Conservation (phyloP, 1,140 invertebrate genomes). For the Hyles euphorbiae region DNA sequence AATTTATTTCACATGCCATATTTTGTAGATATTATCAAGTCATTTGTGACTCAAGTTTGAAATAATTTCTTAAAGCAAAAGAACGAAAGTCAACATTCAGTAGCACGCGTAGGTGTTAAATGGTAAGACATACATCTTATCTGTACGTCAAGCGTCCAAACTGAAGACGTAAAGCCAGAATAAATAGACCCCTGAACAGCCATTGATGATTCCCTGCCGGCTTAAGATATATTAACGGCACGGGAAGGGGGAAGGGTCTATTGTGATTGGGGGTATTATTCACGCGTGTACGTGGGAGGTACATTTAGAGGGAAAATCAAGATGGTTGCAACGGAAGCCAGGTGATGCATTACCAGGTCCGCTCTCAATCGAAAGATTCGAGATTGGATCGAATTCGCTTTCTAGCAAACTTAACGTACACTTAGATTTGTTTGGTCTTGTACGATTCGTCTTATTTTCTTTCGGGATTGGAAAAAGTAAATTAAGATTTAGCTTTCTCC, state of each 20-base stretch:
- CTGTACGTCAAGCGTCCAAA: slow-evolving; percentile 36
- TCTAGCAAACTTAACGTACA: slow-evolving; percentile 44
- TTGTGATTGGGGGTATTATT: slow-evolving; percentile 33
- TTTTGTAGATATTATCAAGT: too few species aligned
- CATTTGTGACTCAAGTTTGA: neutral
- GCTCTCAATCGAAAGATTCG: slow-evolving; percentile 51
- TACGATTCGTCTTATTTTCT: slow-evolving; percentile 37
- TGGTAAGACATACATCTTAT: slow-evolving; percentile 37
- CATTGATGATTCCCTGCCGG: slow-evolving; percentile 11
- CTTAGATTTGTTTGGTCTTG: slow-evolving; percentile 35
- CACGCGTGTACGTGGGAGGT: slow-evolving; percentile 52
- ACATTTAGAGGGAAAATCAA: slow-evolving; percentile 60
- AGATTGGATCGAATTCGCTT: slow-evolving; percentile 60
- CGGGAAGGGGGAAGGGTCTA: slow-evolving; percentile 25
- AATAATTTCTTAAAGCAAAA: slow-evolving; percentile 1
- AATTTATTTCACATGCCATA: too few species aligned
- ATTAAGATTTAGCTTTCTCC: slow-evolving; percentile 26
- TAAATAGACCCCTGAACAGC: slow-evolving; percentile 19
- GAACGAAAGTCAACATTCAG: slow-evolving; percentile 35
- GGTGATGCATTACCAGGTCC: slow-evolving; percentile 61
- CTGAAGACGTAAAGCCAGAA: slow-evolving; percentile 25
- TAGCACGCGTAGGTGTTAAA: slow-evolving; percentile 57
- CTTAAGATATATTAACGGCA: slow-evolving; percentile 14
- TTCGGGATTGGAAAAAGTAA: slow-evolving; percentile 29
- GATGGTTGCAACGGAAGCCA: slow-evolving; percentile 63